Evolutionary conservation across 1,140 invertebrate genomes (phyloP), one percentile per base, ranked within the genome.

Genomic region (Tribolium castaneum): DNA sequence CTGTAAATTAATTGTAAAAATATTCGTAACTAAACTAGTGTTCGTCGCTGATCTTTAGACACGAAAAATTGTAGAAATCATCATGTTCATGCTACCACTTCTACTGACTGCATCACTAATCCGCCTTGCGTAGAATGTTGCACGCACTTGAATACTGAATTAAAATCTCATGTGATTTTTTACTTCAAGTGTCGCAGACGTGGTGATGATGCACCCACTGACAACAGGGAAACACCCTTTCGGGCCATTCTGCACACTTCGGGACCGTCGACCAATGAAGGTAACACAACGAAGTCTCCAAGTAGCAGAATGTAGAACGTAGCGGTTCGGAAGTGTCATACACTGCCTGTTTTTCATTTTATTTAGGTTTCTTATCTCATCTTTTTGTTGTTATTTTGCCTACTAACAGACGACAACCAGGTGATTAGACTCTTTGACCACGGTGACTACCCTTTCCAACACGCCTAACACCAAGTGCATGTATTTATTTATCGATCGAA

Each of bases 151-250:
- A 66, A 30, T 72, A 72, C 22, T 62, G 49, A 70, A 76, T 45
- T 70, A 52, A 75, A 72, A 59, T 73, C 78, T 82, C 51, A 82
- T 82, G 74, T 80, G 74, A 77, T 74, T 80, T 80, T 82, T 82
- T 82, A 77, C 79, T 82, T 82, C 45, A 82, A 82, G 81, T 82
- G 81, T 80, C 72, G 78, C 78, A 78, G 80, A 78, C 56, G 74
- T 70, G 25, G 6, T 30, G 25, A 30, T 19, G 16, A 19, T 19
- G 16, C 9, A 25, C 75, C 76, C 45, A 70, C 45, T 54, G 54
- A 34, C 30, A 66, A 1, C 4, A 30, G 45, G 10, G 70, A 59
- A 30, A 22, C 75, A 19, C 16, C 16, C 16, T 19, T 19, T 19
- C 16, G 16, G 6, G 62, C 51, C 70, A n/a, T 30, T 30, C 25